phyloP scores from a whole-genome alignment of 2,797 vertebrate species.

The Tokudaia tokunoshimensis region DNA sequence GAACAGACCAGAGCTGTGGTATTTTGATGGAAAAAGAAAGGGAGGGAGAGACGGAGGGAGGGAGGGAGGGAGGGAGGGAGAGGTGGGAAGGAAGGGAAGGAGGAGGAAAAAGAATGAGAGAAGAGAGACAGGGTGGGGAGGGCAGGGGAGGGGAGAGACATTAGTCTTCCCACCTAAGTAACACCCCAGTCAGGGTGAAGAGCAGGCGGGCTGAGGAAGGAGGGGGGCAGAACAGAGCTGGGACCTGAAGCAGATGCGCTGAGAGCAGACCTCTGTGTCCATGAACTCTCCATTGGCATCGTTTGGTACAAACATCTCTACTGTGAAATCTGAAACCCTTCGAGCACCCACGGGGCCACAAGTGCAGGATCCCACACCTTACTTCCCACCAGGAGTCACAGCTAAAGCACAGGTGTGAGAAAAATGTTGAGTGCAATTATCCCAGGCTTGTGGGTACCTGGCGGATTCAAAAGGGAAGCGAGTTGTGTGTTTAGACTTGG shows the following conservation, averaged over 20 bases:
- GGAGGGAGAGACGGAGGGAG: no score
- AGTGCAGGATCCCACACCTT: background rate
- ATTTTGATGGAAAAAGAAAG: background rate
- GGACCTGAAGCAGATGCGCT: background rate
- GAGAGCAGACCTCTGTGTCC: background rate
- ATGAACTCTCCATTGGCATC: background rate
- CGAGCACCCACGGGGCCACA: background rate
- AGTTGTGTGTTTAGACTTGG: background rate
- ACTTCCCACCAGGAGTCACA: background rate
- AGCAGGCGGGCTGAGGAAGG: background rate
- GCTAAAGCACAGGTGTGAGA: background rate
- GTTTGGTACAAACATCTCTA: background rate
- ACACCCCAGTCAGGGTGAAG: background rate
- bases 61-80: no score
- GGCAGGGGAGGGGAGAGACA: background rate
- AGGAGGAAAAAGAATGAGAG: no score
- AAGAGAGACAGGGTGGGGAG: accelerated
- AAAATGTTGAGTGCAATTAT: no score
- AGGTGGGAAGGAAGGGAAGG: no score
- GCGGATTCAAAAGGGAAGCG: background rate
- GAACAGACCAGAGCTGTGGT: background rate
- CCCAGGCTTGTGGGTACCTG: background rate
- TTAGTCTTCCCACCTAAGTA: background rate
- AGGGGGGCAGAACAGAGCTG: background rate
- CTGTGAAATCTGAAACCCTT: background rate